Evolutionary conservation across 2,797 vertebrate genomes (phyloP).

Genomic region (Microtus californicus): DNA sequence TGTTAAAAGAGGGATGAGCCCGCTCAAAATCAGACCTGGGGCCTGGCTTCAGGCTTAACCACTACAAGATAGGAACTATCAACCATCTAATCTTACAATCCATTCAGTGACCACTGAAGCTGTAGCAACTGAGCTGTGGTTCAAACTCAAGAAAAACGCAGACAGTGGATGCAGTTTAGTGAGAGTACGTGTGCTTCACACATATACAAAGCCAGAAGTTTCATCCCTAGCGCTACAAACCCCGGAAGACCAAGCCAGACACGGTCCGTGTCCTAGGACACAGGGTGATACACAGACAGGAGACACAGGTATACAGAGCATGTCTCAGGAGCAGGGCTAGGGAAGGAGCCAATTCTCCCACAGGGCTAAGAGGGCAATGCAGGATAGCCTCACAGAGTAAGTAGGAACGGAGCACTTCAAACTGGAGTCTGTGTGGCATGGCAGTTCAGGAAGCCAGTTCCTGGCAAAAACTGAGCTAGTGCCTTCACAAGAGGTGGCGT

Average conservation of each 20-base stretch:
- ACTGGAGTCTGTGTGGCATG: neutral
- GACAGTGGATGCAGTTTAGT: too few relatives aligned
- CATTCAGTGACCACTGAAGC: neutral
- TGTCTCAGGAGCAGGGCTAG: rapidly evolving
- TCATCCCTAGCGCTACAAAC: neutral
- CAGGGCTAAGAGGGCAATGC: neutral
- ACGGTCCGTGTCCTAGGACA: neutral
- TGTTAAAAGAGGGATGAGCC: neutral
- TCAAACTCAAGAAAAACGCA: neutral
- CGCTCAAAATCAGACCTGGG: neutral
- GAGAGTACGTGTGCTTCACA: neutral
- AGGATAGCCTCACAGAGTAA: constrained; percentile 11
- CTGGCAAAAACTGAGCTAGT: neutral
- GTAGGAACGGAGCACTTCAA: neutral
- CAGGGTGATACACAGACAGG: neutral
- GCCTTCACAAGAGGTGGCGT: neutral
- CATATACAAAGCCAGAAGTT: neutral
- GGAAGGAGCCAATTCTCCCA: neutral
- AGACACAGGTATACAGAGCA: neutral
- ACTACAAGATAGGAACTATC: neutral
- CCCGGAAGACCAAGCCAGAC: neutral
- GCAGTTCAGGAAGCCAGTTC: constrained; percentile 7
- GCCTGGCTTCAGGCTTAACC: neutral
- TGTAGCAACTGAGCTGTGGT: neutral
- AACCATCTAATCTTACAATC: neutral